Conservation (phyloP, 37 sponge, comb jelly and placozoan species). For the Spongilla lacustris region DNA sequence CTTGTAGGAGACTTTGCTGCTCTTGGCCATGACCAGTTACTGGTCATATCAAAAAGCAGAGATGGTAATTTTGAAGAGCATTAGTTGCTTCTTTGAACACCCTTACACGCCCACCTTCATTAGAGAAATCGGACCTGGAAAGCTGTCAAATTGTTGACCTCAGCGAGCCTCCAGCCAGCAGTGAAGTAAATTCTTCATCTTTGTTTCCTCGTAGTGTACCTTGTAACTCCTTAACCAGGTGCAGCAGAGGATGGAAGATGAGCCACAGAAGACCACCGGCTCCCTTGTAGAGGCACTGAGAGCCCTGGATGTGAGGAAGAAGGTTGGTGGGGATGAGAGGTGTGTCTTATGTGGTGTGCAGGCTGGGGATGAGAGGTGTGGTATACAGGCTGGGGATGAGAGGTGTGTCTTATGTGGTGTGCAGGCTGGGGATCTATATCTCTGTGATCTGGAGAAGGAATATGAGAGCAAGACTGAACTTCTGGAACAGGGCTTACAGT, state of each 20-base stretch:
- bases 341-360: constrained; percentile 33
- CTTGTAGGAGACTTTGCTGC: constrained; percentile 32
- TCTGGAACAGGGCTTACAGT: neutral
- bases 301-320: constrained; percentile 7
- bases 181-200: neutral
- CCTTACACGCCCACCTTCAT: neutral
- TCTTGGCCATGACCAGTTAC: constrained; percentile 39
- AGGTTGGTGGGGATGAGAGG: neutral
- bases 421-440: constrained; percentile 33
- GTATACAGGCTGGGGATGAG: constrained; percentile 25
- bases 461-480: constrained; percentile 31
- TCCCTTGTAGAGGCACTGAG: neutral
- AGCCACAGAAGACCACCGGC: neutral
- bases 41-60: neutral
- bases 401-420: constrained; percentile 34
- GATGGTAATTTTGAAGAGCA: neutral
- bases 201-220: neutral
- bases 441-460: constrained; percentile 9
- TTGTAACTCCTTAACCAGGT: neutral
- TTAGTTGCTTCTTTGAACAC: too few species aligned
- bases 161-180: neutral
- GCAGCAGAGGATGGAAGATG: neutral
- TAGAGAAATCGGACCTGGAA: neutral
- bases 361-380: constrained; percentile 35
- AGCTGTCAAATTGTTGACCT: neutral